phyloP scores from a whole-genome alignment of 2,113 vertebrate species.

The Pangasianodon hypophthalmus region DNA sequence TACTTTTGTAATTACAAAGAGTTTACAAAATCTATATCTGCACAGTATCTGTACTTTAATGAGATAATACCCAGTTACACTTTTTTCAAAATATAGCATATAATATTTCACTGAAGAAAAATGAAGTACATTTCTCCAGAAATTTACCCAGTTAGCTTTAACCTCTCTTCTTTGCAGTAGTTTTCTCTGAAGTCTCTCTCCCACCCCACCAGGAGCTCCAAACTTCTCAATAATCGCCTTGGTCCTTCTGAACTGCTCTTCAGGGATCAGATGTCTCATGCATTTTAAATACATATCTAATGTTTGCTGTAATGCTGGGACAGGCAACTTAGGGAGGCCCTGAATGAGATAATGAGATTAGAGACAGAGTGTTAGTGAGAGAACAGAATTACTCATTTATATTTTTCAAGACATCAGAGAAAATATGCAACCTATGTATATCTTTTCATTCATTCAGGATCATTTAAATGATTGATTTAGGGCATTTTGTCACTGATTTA shows the following conservation, averaged over 20 bases:
- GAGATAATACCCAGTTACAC: not conserved
- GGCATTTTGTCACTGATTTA: not conserved
- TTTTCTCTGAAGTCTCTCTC: conserved; percentile 86
- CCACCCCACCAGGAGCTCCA: conserved; percentile 80
- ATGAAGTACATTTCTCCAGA: not conserved
- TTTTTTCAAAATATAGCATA: not conserved
- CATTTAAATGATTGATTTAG: conserved; percentile 22
- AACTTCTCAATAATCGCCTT: conserved; percentile 80
- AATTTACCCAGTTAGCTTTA: conserved; percentile 86
- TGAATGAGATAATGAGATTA: conserved; percentile 57
- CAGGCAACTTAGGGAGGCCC: conserved; percentile 86
- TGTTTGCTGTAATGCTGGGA: conserved; percentile 86
- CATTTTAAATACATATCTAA: conserved; percentile 84
- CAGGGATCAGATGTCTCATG: conserved; percentile 84
- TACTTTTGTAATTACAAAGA: not conserved
- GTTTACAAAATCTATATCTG: not conserved
- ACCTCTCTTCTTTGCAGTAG: conserved; percentile 81
- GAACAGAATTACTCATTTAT: conserved; percentile 17
- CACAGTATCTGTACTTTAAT: not conserved
- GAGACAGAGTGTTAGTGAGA: not conserved
- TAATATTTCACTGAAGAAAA: not conserved
- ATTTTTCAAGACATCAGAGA: not conserved
- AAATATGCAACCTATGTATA: not conserved
- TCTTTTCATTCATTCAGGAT: not conserved
- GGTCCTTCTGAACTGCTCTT: conserved; percentile 84